Evolutionary conservation across 35 echinoderm and acorn worm genomes (phyloP).

Genomic region (Strongylocentrotus purpuratus): DNA sequence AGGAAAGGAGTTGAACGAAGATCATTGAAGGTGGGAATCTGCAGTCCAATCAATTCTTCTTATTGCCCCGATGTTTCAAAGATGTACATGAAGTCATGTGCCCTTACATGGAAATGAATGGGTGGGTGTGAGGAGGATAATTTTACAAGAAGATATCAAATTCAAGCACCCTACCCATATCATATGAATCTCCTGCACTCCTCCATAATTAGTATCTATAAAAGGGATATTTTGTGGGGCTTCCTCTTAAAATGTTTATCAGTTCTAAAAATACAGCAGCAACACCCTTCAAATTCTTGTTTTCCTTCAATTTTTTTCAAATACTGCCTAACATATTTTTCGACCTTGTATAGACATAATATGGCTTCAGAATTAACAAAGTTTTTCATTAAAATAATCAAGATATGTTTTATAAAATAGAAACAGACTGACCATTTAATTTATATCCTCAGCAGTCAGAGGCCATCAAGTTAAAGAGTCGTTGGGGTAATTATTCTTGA

Average conservation of each 20-base stretch:
- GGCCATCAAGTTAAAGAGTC: too few relatives aligned
- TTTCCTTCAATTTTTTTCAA: neutral
- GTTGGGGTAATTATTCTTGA: too few relatives aligned
- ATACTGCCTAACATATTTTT: neutral
- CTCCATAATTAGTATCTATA: neutral
- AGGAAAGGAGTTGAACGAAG: neutral
- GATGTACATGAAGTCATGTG: neutral
- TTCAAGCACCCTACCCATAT: neutral
- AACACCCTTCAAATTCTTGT: neutral
- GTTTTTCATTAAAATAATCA: neutral
- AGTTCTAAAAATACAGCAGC: neutral
- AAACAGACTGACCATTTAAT: neutral
- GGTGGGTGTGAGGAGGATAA: neutral
- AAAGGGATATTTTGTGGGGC: neutral
- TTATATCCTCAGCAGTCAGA: too few relatives aligned
- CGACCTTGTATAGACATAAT: neutral
- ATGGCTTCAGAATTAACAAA: neutral
- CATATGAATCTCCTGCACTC: neutral
- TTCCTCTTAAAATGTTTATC: neutral
- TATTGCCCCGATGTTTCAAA: neutral
- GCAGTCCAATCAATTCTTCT: neutral
- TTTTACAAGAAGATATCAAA: neutral
- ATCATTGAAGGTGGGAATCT: neutral
- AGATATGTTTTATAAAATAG: neutral
- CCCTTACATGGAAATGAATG: neutral